Evolutionary conservation across 2,888 invertebrate genomes (phyloP), one percentile per base, ranked within the genome.

Genomic region (Trypoxylon attenuatum): DNA sequence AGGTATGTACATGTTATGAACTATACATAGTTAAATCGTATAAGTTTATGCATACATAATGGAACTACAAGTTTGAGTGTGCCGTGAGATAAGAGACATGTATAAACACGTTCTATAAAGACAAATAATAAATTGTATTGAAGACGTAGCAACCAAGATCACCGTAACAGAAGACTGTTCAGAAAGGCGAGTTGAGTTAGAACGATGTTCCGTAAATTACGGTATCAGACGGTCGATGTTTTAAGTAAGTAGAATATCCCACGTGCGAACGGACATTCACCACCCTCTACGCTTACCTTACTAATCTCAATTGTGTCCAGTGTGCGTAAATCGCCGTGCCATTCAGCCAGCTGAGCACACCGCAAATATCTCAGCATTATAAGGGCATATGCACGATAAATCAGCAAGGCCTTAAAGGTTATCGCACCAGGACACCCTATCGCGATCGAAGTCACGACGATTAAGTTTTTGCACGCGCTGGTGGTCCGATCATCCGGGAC

Each of bases 401-500:
- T 58, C 70, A 66, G 52, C 43, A 18, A 13, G 25, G 46, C 49
- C 59, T 74, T 70, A 73, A 62, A 72, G 61, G 69, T 73, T 57
- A 64, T 64, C 55, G 61, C 62, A 56, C 69, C 57, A 22, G 64
- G 60, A 60, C 51, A 54, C 49, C 58, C 55, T 61, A 60, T 68
- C 64, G 56, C 61, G 68, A 71, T 68, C 61, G 63, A 69, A 69
- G 54, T 27, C 54, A 38, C 23, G 53, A 38, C 74, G 76, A 76
- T 76, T 60, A 74, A 66, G 73, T 73, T 72, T 76, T 74, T 73
- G 41, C 59, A 25, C 41, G 58, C 76, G 76, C 59, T 55, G 76
- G 74, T 74, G 74, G 76, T 74, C 74, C 76, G 60, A 52, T 58
- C 45, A 49, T 58, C 61, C 54, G 38, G 33, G 29, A 61, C n/a